These are phyloP conservation scores for Machimus rusticus DNA, from an alignment of 2,888 invertebrate genomes.

Conservation along the genomic window DNA sequence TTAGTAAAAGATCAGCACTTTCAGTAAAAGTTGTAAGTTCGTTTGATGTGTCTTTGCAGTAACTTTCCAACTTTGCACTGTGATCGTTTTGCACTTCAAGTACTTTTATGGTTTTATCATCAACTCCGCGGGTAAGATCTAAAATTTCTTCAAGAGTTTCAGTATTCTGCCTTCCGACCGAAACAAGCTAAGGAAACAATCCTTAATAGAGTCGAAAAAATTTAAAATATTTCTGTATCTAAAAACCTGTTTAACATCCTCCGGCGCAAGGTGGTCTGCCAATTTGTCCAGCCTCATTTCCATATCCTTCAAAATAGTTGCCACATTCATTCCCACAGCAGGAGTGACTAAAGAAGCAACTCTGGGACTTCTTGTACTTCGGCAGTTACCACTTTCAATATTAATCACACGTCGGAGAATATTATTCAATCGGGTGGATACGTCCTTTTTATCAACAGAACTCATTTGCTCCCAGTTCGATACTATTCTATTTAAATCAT, in stretches of 20 bases:
- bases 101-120: constrained; percentile 55
- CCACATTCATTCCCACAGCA: not conserved
- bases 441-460: constrained; percentile 51
- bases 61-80: constrained; percentile 51
- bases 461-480: constrained; percentile 14
- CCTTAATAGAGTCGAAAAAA: not conserved
- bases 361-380: not conserved
- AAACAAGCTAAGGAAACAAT: constrained; percentile 45
- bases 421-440: constrained; percentile 52
- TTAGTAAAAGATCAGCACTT: constrained; percentile 57
- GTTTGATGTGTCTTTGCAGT: constrained; percentile 54
- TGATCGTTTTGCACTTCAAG: constrained; percentile 51
- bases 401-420: constrained; percentile 53
- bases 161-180: constrained; percentile 50
- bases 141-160: constrained; percentile 56
- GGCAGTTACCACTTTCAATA: constrained; percentile 50
- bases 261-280: not conserved
- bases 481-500: constrained; percentile 45
- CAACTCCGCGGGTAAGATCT: constrained; percentile 53
- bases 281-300: constrained; percentile 15
- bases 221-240: not conserved
- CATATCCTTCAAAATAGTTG: constrained; percentile 13
- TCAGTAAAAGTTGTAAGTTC: constrained; percentile 57
- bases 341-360: not conserved
- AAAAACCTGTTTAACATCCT: constrained; percentile 19